phyloP scores from a whole-genome alignment of 2,888 invertebrate genomes.

The Callimorpha dominula region DNA sequence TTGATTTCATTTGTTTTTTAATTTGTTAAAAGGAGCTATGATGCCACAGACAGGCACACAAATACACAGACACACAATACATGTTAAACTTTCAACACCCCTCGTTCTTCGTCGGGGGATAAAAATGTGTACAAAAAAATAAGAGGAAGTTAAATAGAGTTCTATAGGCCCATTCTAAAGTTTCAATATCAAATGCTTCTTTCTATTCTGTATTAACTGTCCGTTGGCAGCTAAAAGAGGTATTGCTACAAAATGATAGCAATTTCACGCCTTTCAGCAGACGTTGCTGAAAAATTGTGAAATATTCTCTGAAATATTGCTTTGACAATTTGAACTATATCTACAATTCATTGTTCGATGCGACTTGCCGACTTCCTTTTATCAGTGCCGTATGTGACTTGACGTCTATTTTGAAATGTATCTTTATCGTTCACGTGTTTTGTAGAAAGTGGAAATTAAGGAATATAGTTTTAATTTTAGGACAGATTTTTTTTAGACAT shows the following conservation, averaged over 20 bases:
- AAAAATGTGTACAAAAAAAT: no score
- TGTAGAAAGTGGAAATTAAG: background rate
- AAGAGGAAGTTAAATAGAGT: no score
- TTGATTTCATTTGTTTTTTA: no score
- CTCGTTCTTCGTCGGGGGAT: no score
- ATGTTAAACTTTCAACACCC: no score
- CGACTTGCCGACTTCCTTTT: slow-evolving; percentile 27
- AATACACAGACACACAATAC: no score
- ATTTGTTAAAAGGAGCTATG: no score
- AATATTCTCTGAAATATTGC: slow-evolving; percentile 34
- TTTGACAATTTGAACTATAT: slow-evolving; percentile 34
- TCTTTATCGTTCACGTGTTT: no score
- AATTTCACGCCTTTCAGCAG: slow-evolving; percentile 38
- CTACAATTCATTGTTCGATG: slow-evolving; percentile 22
- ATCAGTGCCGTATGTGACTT: background rate
- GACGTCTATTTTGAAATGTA: background rate
- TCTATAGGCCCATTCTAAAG: no score
- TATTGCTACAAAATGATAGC: slow-evolving; percentile 43
- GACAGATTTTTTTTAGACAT: background rate
- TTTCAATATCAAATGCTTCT: background rate
- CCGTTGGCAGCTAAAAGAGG: slow-evolving; percentile 8
- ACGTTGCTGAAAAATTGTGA: slow-evolving; percentile 39
- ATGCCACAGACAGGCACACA: no score
- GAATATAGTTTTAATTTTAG: no score
- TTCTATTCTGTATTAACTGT: slow-evolving; percentile 2